Evolutionary conservation across 2,113 vertebrate genomes (phyloP).

Genomic region (Eubucco bourcierii): DNA sequence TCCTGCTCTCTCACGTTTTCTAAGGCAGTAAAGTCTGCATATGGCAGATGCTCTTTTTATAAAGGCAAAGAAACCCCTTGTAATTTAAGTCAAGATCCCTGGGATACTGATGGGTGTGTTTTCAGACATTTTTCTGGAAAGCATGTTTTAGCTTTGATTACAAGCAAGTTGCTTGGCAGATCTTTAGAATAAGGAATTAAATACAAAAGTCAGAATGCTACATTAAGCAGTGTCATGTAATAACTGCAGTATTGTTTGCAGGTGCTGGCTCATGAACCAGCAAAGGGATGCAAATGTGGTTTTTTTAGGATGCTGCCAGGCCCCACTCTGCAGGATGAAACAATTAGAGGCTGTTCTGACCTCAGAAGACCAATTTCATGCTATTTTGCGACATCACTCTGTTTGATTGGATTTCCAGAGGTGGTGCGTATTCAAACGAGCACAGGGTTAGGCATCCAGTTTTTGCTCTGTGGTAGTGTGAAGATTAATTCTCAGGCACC

Average conservation of each 20-base stretch:
- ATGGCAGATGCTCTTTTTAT: slow-evolving; percentile 45
- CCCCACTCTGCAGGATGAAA: background rate
- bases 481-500: background rate
- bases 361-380: background rate
- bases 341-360: background rate
- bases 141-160: slow-evolving; percentile 9
- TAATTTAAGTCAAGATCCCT: slow-evolving; percentile 35
- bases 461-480: background rate
- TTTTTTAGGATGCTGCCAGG: background rate
- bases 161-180: background rate
- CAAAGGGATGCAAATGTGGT: background rate
- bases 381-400: background rate
- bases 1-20: slow-evolving; percentile 16
- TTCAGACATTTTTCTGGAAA: slow-evolving; percentile 40
- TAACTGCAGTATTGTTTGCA: slow-evolving; percentile 23
- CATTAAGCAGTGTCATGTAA: background rate
- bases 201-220: background rate
- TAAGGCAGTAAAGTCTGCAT: slow-evolving; percentile 37
- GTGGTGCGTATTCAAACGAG: background rate
- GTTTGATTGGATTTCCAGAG: slow-evolving; percentile 21
- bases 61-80: slow-evolving; percentile 2
- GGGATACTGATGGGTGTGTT: slow-evolving; percentile 27
- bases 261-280: background rate
- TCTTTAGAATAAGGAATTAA: slow-evolving; percentile 32
- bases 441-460: background rate